Conservation (phyloP, 2,113 vertebrate genomes). For the Sylvilagus bachmani region DNA sequence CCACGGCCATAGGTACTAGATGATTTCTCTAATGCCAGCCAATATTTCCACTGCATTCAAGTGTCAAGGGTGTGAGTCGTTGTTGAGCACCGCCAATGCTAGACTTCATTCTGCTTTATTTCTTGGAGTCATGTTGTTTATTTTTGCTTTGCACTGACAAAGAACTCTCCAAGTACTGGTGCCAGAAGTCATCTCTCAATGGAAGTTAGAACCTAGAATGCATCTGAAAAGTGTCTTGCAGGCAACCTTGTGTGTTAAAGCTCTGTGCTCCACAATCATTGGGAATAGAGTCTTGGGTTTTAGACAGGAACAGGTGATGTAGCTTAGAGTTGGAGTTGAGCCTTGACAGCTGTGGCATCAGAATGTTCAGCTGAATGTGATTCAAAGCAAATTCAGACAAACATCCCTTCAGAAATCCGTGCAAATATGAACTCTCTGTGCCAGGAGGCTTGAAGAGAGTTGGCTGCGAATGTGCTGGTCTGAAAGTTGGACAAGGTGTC, state of each 20-base stretch:
- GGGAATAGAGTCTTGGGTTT: neutral
- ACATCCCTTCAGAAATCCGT: constrained; percentile 31
- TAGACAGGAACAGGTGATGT: neutral
- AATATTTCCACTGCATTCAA: neutral
- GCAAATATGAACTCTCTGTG: neutral
- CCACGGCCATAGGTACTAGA: neutral
- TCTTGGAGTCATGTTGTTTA: neutral
- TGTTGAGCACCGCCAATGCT: neutral
- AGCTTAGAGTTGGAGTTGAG: neutral
- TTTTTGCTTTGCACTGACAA: neutral
- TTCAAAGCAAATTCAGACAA: neutral
- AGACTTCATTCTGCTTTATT: neutral
- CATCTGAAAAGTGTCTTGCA: neutral
- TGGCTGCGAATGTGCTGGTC: neutral
- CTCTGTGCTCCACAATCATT: neutral
- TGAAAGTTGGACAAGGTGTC: neutral
- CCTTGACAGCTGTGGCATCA: constrained; percentile 18
- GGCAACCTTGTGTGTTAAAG: neutral
- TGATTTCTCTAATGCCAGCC: neutral
- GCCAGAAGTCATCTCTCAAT: neutral
- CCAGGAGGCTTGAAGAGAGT: constrained; percentile 28
- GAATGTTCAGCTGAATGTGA: neutral
- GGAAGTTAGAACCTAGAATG: neutral
- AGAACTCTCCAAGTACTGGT: neutral
- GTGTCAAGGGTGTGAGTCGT: neutral